These are phyloP conservation scores for Sesamia inferens DNA, from an alignment of 2,888 invertebrate genomes.

Conservation along the genomic window DNA sequence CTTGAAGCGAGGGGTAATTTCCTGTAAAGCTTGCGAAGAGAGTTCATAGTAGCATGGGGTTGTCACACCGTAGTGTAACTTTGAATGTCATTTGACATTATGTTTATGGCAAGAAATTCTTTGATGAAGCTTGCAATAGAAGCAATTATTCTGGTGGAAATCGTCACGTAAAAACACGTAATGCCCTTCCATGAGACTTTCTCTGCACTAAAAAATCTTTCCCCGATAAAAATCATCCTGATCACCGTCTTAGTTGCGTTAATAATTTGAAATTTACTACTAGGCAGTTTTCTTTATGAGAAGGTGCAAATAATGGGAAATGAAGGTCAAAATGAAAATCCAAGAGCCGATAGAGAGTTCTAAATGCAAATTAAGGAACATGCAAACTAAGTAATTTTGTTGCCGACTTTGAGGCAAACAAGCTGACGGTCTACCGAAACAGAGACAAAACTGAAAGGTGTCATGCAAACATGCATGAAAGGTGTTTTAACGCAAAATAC, in stretches of 20 bases:
- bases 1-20: constrained; percentile 66
- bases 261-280: no score
- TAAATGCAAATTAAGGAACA: neutral
- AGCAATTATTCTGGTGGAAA: neutral
- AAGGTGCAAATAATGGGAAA: no score
- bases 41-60: constrained; percentile 40
- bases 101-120: neutral
- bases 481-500: no score
- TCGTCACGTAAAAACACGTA: neutral
- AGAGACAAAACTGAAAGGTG: no score
- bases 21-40: constrained; percentile 63
- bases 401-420: neutral
- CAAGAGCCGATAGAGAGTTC: neutral
- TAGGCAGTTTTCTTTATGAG: no score
- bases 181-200: neutral
- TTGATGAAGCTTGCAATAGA: neutral
- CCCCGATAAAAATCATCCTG: no score
- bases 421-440: no score
- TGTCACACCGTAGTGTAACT: constrained; percentile 54
- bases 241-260: no score
- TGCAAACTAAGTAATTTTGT: neutral
- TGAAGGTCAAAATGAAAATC: no score
- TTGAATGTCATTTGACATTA: neutral
- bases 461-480: no score
- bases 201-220: no score